Evolutionary conservation across 2,888 invertebrate species (phyloP).

Genomic region (Apamea sordens): DNA sequence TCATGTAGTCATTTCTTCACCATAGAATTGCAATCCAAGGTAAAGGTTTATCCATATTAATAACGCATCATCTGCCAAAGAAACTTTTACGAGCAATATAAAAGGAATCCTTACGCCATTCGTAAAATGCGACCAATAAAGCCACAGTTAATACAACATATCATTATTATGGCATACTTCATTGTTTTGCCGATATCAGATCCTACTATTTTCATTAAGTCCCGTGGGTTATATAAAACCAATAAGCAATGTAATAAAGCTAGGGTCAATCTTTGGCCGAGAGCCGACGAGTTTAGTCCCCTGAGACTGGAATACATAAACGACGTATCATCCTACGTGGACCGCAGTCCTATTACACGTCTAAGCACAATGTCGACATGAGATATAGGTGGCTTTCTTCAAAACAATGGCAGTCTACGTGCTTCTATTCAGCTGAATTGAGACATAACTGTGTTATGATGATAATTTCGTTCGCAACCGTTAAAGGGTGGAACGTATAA

Average conservation of each 20-base stretch:
- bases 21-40: background rate
- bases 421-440: constrained; percentile 32
- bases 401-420: constrained; percentile 56
- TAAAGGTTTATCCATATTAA: constrained; percentile 50
- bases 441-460: constrained; percentile 20
- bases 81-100: constrained; percentile 51
- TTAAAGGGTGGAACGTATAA: constrained; percentile 19
- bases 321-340: constrained; percentile 69
- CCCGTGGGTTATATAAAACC: constrained; percentile 77
- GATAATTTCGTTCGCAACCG: constrained; percentile 25
- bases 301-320: constrained; percentile 73
- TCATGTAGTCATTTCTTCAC: background rate
- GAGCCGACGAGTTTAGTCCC: constrained; percentile 73
- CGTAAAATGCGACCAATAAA: constrained; percentile 51
- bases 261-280: constrained; percentile 73
- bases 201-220: constrained; percentile 73
- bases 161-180: constrained; percentile 54
- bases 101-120: constrained; percentile 37
- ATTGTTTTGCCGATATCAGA: constrained; percentile 61
- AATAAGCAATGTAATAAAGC: constrained; percentile 79
- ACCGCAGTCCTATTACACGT: constrained; percentile 42
- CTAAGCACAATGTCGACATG: constrained; percentile 49
- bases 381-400: constrained; percentile 52
- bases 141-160: constrained; percentile 45
- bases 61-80: constrained; percentile 54